Conservation (phyloP, 2,888 invertebrate genomes). For the Platerodrilus igneus region DNA sequence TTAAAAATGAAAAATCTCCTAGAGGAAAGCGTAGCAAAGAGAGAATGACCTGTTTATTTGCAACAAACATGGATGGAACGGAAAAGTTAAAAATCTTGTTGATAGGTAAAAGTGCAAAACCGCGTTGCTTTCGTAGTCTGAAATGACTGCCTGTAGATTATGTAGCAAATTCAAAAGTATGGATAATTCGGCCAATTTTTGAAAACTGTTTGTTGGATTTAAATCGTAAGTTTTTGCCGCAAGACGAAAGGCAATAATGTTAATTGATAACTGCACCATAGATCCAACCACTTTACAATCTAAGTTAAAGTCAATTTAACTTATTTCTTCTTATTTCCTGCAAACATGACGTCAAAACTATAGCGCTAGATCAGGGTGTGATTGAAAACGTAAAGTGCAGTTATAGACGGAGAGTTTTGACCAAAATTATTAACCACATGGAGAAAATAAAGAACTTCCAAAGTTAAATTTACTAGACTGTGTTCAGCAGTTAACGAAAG, state of each 20-base stretch:
- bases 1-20: slow-evolving; percentile 35
- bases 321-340: slow-evolving; percentile 15
- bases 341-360: slow-evolving; percentile 18
- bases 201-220: slow-evolving; percentile 26
- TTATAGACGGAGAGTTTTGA: slow-evolving; percentile 6
- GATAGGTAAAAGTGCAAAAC: slow-evolving; percentile 38
- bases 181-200: slow-evolving; percentile 34
- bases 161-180: slow-evolving; percentile 34
- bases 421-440: slow-evolving; percentile 8
- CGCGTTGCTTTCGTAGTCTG: slow-evolving; percentile 33
- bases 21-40: slow-evolving; percentile 40
- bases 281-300: slow-evolving; percentile 12
- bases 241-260: slow-evolving; percentile 1
- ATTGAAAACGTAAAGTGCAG: slow-evolving; percentile 18
- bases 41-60: slow-evolving; percentile 26
- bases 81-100: slow-evolving; percentile 36
- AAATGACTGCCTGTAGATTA: slow-evolving; percentile 21
- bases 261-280: slow-evolving; percentile 11
- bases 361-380: slow-evolving; percentile 14
- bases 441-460: neutral
- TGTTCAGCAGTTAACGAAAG: neutral
- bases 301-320: slow-evolving; percentile 14
- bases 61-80: slow-evolving; percentile 36
- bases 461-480: neutral
- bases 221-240: slow-evolving; percentile 32